A percentile compares a stretch with the other conserved stretches of the same genome.
phyloP scores from a whole-genome alignment of 2,113 vertebrate genomes.

The Apteryx owenii region DNA sequence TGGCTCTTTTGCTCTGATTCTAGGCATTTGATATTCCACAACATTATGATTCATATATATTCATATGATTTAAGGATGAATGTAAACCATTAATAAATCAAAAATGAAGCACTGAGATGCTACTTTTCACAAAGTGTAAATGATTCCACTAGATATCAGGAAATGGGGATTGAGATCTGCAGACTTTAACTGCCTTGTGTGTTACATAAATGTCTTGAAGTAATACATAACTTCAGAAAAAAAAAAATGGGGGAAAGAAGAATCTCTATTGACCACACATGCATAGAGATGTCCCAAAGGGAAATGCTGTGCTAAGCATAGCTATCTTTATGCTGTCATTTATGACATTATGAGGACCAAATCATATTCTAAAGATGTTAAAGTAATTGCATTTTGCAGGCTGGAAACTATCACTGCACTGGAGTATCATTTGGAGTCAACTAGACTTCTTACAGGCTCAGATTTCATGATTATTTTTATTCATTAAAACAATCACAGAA shows the following conservation, averaged over 20 bases:
- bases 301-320: not conserved
- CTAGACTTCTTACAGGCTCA: not conserved
- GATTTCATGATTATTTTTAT: not conserved
- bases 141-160: not conserved
- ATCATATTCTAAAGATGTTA: not conserved
- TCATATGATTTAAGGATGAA: not conserved
- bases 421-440: not conserved
- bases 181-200: not conserved
- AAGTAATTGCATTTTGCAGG: not conserved
- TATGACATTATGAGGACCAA: not conserved
- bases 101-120: not conserved
- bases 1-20: not conserved
- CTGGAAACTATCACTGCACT: not conserved
- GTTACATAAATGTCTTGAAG: not conserved
- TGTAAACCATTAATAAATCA: not conserved
- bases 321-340: not conserved
- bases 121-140: not conserved
- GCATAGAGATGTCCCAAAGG: not conserved
- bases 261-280: not conserved
- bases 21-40: fast-evolving
- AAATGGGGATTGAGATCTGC: not conserved
- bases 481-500: not conserved
- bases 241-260: fast-evolving
- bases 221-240: not conserved
- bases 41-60: not conserved